phyloP scores from a whole-genome alignment of 2,797 vertebrate species.

The Enoplosus armatus region DNA sequence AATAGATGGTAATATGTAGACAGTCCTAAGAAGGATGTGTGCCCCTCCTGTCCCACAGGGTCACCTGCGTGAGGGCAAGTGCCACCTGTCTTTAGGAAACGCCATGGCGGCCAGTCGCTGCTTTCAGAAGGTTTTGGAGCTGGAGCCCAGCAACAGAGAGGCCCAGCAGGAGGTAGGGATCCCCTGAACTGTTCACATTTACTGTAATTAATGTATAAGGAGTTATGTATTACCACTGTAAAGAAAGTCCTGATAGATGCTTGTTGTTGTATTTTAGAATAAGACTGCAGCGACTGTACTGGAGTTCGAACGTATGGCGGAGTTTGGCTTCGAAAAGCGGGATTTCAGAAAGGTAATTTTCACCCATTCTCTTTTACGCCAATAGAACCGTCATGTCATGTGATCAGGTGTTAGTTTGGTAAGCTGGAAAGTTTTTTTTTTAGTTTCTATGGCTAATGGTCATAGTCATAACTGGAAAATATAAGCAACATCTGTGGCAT shows the following conservation, averaged over 20 bases:
- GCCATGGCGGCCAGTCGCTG: constrained; percentile 94
- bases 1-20: background rate
- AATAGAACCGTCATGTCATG: background rate
- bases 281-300: constrained; percentile 91
- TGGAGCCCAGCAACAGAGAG: constrained; percentile 91
- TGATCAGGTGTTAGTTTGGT: constrained; percentile 5
- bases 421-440: background rate
- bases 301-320: constrained; percentile 93
- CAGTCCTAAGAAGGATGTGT: background rate
- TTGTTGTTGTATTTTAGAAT: constrained; percentile 80
- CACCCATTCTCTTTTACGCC: background rate
- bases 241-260: background rate
- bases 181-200: background rate
- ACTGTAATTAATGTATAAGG: background rate
- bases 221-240: background rate
- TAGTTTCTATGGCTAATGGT: background rate
- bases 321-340: constrained; percentile 92
- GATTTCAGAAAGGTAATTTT: constrained; percentile 94
- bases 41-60: constrained; percentile 84
- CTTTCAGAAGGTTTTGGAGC: constrained; percentile 93
- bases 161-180: constrained; percentile 90
- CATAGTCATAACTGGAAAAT: background rate
- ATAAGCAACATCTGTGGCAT: background rate
- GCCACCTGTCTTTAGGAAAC: constrained; percentile 93
- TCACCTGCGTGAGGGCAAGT: constrained; percentile 95